phyloP scores from a whole-genome alignment of 2,888 invertebrate species.

The Bhutanitis thaidina region DNA sequence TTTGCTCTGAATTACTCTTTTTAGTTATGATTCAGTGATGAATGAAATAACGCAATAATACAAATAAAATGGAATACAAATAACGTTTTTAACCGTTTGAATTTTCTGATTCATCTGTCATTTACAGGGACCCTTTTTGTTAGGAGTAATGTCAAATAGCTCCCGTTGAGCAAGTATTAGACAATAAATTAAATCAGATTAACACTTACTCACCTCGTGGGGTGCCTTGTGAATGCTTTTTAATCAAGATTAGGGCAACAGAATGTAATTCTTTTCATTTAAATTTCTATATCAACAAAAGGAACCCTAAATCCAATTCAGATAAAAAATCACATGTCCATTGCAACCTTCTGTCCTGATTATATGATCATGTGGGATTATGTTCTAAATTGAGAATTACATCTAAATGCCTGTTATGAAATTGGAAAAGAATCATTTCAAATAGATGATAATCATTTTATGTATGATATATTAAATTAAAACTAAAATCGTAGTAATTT shows the following conservation, averaged over 20 bases:
- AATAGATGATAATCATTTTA: too few relatives aligned
- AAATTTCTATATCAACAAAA: constrained; percentile 56
- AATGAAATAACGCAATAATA: too few relatives aligned
- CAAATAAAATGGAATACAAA: too few relatives aligned
- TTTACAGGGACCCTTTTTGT: constrained; percentile 41
- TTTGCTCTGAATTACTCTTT: too few relatives aligned
- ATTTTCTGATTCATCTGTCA: constrained; percentile 25
- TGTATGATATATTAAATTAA: too few relatives aligned
- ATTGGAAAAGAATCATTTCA: too few relatives aligned
- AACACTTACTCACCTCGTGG: constrained; percentile 59
- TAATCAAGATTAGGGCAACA: constrained; percentile 74
- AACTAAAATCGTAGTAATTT: too few relatives aligned
- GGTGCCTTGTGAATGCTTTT: constrained; percentile 61
- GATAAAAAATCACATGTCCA: constrained; percentile 35
- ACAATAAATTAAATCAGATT: constrained; percentile 76
- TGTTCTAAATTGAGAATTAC: background rate
- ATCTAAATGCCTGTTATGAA: background rate
- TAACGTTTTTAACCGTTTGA: background rate
- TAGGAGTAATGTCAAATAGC: constrained; percentile 50
- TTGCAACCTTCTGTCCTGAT: constrained; percentile 14
- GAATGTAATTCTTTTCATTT: constrained; percentile 69
- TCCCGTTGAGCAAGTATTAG: constrained; percentile 56
- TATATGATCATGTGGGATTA: background rate
- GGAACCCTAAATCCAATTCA: constrained; percentile 51
- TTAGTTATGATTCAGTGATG: too few relatives aligned